Conservation (phyloP, 2,113 vertebrate genomes). For the Porphyrio hochstetteri region DNA sequence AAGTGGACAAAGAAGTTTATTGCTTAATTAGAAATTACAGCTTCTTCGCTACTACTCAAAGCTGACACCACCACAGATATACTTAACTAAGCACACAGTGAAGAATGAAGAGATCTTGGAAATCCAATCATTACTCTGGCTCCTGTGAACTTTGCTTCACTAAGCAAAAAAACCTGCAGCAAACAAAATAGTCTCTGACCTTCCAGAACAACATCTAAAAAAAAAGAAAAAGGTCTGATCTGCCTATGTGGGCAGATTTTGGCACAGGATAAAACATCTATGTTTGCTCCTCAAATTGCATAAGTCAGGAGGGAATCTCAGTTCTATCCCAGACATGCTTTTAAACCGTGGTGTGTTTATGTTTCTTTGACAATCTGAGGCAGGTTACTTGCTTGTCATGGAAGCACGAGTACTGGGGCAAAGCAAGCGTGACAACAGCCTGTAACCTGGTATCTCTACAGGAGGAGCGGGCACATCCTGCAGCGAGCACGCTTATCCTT, state of each 20-base stretch:
- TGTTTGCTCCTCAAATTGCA: slow-evolving; percentile 59
- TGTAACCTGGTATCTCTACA: background rate
- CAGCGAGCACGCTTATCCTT: background rate
- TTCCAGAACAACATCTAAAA: slow-evolving; percentile 10
- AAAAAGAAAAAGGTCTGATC: background rate
- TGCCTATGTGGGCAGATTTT: slow-evolving; percentile 58
- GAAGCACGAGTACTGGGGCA: background rate
- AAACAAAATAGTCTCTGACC: slow-evolving; percentile 38
- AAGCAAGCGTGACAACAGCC: background rate
- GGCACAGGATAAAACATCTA: slow-evolving; percentile 31
- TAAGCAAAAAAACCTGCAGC: background rate
- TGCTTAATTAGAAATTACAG: background rate
- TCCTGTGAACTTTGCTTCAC: slow-evolving; percentile 46
- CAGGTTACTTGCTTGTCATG: background rate
- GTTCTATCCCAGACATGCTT: background rate
- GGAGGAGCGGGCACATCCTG: background rate
- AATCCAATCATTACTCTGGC: background rate
- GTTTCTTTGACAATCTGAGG: background rate
- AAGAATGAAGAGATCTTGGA: slow-evolving; percentile 16
- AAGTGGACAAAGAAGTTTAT: background rate
- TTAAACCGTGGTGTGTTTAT: background rate
- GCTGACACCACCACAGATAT: background rate
- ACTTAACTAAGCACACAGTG: background rate
- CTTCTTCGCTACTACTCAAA: background rate
- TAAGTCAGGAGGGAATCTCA: background rate